Evolutionary conservation across 1,140 invertebrate species (phyloP), one percentile per base, ranked within the genome.

Genomic region (Proales similis): DNA sequence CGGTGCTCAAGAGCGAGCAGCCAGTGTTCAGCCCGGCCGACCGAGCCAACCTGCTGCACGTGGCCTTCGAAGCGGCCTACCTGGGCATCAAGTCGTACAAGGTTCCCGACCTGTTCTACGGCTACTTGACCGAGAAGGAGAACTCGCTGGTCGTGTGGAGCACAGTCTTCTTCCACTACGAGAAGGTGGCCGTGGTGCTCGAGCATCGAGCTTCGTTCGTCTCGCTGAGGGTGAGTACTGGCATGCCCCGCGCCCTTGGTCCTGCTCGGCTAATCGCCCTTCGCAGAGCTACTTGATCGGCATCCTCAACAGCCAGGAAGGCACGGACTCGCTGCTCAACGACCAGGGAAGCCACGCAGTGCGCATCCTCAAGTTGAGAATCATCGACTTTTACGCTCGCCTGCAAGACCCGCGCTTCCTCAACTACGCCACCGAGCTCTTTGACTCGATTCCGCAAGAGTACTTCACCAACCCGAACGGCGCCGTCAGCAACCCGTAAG

Each of bases 41-140:
- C 30, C 36, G 51, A 26, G 39, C 51, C 9, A 57, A 57, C 17
- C 30, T 57, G 20, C 39, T 57, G 7, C 51, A 57, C 32, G 45
- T 42, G 30, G 20, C 51, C 12, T 57, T 57, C 45, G 51, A 57
- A 26, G 19, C 45, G 51, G 51, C 51, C 11, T 57, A 42, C 45
- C 32, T 57, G 19, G 51, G 51, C 14, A 42, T 42, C 19, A 57
- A 57, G 27, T 57, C 51, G 17, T 57, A 57, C 22, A 22, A 24
- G 24, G 45, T 57, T 17, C 38, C 51, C 2, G 19, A n/a, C 29
- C n/a, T 57, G 12, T 26, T 42, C n/a, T 42, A 26, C 0, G 32
- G 30, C 30, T 57, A 57, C 32, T 39, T 57, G 12, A 57, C 51
- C 1, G 14, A 39, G 19, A 39, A 26, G 4, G 51, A 57, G 45